Evolutionary conservation across 2,888 invertebrate genomes (phyloP).

Genomic region (Dioctria linearis): DNA sequence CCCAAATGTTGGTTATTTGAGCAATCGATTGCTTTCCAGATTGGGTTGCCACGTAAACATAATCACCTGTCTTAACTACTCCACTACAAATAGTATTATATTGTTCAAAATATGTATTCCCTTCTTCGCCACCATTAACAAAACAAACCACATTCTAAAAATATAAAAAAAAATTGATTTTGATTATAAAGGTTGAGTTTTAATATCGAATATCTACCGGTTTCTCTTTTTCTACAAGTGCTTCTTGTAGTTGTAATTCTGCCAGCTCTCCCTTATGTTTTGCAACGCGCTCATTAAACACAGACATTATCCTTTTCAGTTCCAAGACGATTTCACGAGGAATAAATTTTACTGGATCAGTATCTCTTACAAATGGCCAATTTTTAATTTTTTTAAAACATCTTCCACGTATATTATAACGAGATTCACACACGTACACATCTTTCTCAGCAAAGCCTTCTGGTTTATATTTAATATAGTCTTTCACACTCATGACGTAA

Average conservation of each 20-base stretch:
- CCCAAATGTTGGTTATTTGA: slow-evolving; percentile 96
- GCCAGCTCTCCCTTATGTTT: slow-evolving; percentile 92
- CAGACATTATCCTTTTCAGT: slow-evolving; percentile 90
- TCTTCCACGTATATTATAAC: slow-evolving; percentile 88
- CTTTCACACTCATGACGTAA: slow-evolving; percentile 93
- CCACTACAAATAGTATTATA: slow-evolving; percentile 89
- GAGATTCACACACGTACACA: slow-evolving; percentile 96
- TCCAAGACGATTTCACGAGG: slow-evolving; percentile 83
- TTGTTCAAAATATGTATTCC: slow-evolving; percentile 93
- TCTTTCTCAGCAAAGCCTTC: slow-evolving; percentile 92
- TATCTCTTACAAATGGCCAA: slow-evolving; percentile 76
- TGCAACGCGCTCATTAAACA: slow-evolving; percentile 91
- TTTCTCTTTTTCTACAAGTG: slow-evolving; percentile 87
- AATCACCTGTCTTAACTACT: slow-evolving; percentile 91
- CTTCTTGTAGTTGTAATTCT: slow-evolving; percentile 86
- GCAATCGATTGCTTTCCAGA: slow-evolving; percentile 92
- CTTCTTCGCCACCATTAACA: slow-evolving; percentile 80
- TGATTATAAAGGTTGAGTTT: neutral
- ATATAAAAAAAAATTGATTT: slow-evolving; percentile 45
- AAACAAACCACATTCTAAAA: slow-evolving; percentile 85
- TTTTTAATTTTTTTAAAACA: slow-evolving; percentile 95
- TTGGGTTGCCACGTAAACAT: slow-evolving; percentile 94
- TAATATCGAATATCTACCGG: slow-evolving; percentile 74
- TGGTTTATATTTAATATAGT: slow-evolving; percentile 92
- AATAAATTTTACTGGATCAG: slow-evolving; percentile 77